Evolutionary conservation across 2,888 invertebrate species (phyloP).

Genomic region (Labia minor): DNA sequence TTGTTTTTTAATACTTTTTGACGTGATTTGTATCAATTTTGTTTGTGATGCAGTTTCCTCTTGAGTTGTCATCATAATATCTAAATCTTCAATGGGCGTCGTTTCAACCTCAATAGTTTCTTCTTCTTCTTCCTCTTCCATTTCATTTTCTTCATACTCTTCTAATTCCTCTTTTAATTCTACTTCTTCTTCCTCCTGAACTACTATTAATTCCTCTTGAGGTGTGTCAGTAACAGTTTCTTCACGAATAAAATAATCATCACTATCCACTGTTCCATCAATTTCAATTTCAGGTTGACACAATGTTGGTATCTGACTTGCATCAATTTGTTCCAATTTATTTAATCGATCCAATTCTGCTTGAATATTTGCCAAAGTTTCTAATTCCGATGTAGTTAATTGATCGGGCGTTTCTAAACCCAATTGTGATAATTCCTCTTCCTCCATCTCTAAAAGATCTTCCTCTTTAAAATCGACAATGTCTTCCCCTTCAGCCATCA

Average conservation of each 20-base stretch:
- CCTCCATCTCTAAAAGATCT: background rate
- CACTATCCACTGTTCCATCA: conserved; percentile 20
- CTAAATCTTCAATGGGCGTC: background rate
- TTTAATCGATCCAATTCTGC: conserved; percentile 38
- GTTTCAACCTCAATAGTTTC: background rate
- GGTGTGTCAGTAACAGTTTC: conserved; percentile 20
- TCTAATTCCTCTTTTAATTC: background rate
- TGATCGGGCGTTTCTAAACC: conserved; percentile 29
- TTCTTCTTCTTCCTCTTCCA: too few species aligned
- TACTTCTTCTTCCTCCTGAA: conserved; percentile 17
- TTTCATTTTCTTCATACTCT: background rate
- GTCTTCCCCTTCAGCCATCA: background rate
- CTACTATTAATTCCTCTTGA: conserved; percentile 17
- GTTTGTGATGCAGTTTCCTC: background rate
- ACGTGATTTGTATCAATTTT: background rate
- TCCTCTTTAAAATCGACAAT: conserved; percentile 5
- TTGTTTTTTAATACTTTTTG: background rate
- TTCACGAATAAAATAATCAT: conserved; percentile 19
- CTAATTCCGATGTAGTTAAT: conserved; percentile 33
- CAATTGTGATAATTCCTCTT: background rate
- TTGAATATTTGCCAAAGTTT: conserved; percentile 37
- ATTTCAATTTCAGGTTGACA: conserved; percentile 16
- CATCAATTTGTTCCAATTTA: background rate
- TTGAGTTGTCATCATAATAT: background rate
- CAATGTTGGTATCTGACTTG: background rate